These are phyloP conservation scores for Notiomystis cincta DNA, from an alignment of 2,113 vertebrate species.

Conservation along the genomic window DNA sequence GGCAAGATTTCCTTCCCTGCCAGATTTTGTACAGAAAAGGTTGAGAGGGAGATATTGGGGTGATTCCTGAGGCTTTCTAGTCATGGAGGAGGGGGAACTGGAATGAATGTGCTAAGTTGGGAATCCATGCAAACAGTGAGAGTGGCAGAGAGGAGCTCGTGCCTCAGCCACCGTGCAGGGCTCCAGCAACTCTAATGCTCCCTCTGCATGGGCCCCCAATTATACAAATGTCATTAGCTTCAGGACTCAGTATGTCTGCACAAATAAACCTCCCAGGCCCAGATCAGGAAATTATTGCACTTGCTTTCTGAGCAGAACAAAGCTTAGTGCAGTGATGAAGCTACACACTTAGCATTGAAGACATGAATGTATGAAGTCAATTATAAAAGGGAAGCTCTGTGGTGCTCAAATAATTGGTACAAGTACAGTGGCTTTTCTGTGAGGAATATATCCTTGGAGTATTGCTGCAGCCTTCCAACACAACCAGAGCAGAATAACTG, in stretches of 20 bases:
- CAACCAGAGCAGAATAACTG: background rate
- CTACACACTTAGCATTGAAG: background rate
- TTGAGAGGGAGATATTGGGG: background rate
- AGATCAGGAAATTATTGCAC: conserved; percentile 24
- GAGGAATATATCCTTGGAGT: background rate
- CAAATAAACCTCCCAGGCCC: conserved; percentile 39
- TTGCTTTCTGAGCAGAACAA: conserved; percentile 22
- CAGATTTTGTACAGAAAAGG: background rate
- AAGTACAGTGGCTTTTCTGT: background rate
- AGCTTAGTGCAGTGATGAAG: conserved; percentile 37
- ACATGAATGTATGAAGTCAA: conserved; percentile 41
- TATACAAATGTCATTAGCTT: conserved; percentile 2
- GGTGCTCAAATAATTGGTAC: background rate
- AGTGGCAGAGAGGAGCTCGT: background rate
- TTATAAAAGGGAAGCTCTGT: conserved; percentile 47
- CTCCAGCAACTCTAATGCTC: background rate
- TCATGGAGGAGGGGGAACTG: background rate
- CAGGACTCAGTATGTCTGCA: background rate
- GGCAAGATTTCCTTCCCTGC: background rate
- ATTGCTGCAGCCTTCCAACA: background rate
- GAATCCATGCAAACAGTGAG: background rate
- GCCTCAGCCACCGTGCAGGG: fast-evolving
- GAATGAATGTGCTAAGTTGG: background rate
- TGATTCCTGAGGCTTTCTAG: background rate
- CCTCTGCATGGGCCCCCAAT: background rate